phyloP scores from a whole-genome alignment of 2,797 vertebrate genomes.

The Yasuhikotakia modesta region DNA sequence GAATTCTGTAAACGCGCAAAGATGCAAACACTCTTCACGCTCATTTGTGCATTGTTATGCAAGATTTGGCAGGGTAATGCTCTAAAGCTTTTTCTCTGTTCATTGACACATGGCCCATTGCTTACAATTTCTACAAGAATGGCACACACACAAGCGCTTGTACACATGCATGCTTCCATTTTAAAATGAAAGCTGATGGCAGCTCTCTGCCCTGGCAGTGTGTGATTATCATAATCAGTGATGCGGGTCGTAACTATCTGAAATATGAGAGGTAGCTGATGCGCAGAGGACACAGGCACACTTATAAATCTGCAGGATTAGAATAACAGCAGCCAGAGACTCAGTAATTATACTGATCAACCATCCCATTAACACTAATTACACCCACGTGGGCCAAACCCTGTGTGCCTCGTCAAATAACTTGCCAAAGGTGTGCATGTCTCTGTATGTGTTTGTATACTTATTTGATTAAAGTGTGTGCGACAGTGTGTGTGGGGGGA shows the following conservation, averaged over 20 bases:
- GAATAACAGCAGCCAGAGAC: conserved; percentile 62
- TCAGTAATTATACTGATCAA: conserved; percentile 74
- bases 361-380: conserved; percentile 72
- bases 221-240: conserved; percentile 32
- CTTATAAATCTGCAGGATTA: conserved; percentile 65
- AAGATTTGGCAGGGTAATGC: not conserved
- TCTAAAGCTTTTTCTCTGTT: not conserved
- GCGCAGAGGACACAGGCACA: conserved; percentile 58
- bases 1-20: conserved; percentile 7
- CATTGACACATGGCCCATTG: conserved; percentile 2
- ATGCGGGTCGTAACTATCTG: conserved; percentile 19
- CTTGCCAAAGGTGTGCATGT: conserved; percentile 35
- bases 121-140: not conserved
- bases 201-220: not conserved
- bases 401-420: conserved; percentile 43
- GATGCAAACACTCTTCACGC: not conserved
- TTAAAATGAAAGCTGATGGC: not conserved
- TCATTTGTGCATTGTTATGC: not conserved
- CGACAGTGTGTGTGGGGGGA: not conserved
- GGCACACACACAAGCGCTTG: not conserved
- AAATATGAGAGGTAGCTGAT: conserved; percentile 33
- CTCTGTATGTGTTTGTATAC: conserved; percentile 34
- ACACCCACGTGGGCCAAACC: no score
- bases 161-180: not conserved
- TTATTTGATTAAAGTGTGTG: conserved; percentile 1